Percentiles rank a stretch among this genome's conserved stretches.
Evolutionary conservation across 2,888 invertebrate genomes (phyloP).

Genomic region (Agriopis aurantiaria): DNA sequence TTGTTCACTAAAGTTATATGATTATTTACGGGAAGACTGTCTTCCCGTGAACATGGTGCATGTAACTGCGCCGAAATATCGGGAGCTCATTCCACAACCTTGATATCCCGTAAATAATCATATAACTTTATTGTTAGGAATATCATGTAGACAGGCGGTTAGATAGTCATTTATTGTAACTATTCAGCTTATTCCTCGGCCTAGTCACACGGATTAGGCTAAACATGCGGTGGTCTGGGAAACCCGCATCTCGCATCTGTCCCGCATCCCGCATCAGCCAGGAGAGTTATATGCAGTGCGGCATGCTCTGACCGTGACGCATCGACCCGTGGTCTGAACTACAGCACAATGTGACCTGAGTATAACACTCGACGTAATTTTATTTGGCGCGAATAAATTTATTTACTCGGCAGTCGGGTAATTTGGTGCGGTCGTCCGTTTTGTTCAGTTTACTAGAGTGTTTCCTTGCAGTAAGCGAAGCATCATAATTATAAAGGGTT

Average conservation of each 20-base stretch:
- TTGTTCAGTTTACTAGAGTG: too few relatives aligned
- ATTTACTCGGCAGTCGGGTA: neutral
- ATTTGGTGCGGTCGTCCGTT: neutral
- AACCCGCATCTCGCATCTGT: neutral
- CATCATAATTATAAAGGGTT: too few relatives aligned
- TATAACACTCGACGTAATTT: neutral
- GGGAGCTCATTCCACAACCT: too few relatives aligned
- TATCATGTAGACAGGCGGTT: too few relatives aligned
- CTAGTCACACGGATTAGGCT: neutral
- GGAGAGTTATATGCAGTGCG: neutral
- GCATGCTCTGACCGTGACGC: neutral
- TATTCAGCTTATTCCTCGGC: neutral
- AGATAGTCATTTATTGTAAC: neutral
- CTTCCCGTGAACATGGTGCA: too few relatives aligned
- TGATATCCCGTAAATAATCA: too few relatives aligned
- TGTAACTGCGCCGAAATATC: too few relatives aligned
- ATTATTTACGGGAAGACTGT: too few relatives aligned
- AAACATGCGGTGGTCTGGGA: neutral
- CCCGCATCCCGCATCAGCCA: slow-evolving; percentile 1
- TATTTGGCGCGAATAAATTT: neutral
- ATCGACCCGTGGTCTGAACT: neutral
- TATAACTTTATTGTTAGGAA: too few relatives aligned
- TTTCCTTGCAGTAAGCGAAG: too few relatives aligned
- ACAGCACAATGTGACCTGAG: neutral
- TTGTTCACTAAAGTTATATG: too few relatives aligned